Conservation (phyloP, 1,140 invertebrate species). For the Bombus pyrosoma region DNA sequence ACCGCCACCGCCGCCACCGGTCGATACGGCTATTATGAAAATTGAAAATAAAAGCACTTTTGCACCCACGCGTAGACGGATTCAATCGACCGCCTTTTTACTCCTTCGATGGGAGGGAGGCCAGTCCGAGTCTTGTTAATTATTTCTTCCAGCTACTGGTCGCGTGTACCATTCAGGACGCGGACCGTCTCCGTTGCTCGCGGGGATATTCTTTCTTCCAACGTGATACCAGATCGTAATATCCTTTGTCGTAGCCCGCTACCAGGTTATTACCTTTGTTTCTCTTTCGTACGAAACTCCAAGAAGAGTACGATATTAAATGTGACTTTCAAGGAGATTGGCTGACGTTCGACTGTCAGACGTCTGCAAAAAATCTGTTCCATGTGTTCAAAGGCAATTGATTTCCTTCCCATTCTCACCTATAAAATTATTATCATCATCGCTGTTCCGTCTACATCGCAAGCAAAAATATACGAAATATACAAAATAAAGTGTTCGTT, state of each 20-base stretch:
- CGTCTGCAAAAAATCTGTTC: no score
- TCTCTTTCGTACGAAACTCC: slow-evolving; percentile 13
- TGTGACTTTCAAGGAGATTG: not conserved
- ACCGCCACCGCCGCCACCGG: not conserved
- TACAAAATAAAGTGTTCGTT: no score
- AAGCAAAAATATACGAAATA: no score
- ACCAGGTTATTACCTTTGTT: slow-evolving; percentile 27
- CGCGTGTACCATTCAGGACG: not conserved
- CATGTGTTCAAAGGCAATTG: not conserved
- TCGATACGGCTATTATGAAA: slow-evolving; percentile 68
- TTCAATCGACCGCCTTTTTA: slow-evolving; percentile 17
- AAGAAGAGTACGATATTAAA: slow-evolving; percentile 19
- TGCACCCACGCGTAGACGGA: slow-evolving; percentile 42
- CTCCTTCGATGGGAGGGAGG: not conserved
- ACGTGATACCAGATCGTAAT: slow-evolving; percentile 18
- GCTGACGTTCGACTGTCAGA: not conserved
- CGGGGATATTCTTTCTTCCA: slow-evolving; percentile 7
- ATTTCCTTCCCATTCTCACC: not conserved
- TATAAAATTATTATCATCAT: no score
- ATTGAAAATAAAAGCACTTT: slow-evolving; percentile 66
- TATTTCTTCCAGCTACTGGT: slow-evolving; percentile 28
- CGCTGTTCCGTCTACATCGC: no score
- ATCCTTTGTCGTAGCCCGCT: slow-evolving; percentile 15
- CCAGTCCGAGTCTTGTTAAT: slow-evolving; percentile 33
- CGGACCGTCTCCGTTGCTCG: not conserved